A percentile compares a stretch with the other conserved stretches of the same genome.
Conservation (phyloP, 64 coral and sea anemone genomes). For the Astreopora myriophthalma region DNA sequence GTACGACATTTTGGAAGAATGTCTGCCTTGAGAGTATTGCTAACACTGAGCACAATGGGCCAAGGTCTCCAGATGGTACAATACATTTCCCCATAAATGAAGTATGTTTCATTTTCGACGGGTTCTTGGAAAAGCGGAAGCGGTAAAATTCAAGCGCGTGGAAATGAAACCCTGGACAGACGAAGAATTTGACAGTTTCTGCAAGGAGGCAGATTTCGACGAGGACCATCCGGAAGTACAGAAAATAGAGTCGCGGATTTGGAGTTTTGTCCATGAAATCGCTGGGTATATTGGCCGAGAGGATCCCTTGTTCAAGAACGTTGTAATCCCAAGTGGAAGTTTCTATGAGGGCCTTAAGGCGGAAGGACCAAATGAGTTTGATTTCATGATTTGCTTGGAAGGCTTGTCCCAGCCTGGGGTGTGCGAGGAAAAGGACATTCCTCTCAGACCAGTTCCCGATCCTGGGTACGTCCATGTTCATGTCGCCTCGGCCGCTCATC, state of each 20-base stretch:
- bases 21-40: no score
- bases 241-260: constrained; percentile 41
- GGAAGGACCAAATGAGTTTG: constrained; percentile 70
- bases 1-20: no score
- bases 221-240: constrained; percentile 38
- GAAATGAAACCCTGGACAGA: background rate
- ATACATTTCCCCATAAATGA: no score
- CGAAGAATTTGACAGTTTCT: background rate
- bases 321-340: constrained; percentile 59
- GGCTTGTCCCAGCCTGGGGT: constrained; percentile 35
- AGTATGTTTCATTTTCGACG: no score
- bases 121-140: background rate
- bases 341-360: constrained; percentile 68
- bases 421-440: constrained; percentile 45
- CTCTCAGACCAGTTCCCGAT: constrained; percentile 38
- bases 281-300: background rate
- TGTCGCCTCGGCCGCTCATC: background rate
- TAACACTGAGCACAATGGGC: no score
- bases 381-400: constrained; percentile 68
- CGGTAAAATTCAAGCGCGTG: background rate
- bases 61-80: no score
- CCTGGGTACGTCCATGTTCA: constrained; percentile 65
- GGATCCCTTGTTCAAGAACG: constrained; percentile 49
- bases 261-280: background rate
- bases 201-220: background rate